Base-by-base conservation (phyloP, 2,113 vertebrate genomes). In the Chaenogobius annularis region DNA sequence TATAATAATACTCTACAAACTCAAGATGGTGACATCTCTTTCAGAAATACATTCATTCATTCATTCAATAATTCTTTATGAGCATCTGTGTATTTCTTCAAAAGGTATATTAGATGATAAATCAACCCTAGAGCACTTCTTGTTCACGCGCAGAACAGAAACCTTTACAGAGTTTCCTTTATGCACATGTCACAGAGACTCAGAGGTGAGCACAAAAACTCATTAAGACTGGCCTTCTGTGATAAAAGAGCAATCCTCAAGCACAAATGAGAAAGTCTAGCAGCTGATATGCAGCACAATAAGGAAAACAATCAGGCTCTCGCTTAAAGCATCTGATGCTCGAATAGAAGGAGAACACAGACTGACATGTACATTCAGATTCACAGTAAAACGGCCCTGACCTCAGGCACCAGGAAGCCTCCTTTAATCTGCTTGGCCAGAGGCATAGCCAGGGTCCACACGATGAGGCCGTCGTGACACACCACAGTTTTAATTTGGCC, bases 361-460 rank as follows among this genome's bases (percentile, higher is more conserved):
- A 46, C 20, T 11, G 37, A 20, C 26, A 26, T 15, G 35, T 14
- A n/a, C 17, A 43, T 63, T 63, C 13, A 40, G 61, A 10, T 11
- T 31, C 22, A 44, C n/a, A 66, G 43, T 12, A 5, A 13, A 0
- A 46, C 19, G 35, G 61, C 13, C 64, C 79, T 58, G 65, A 93
- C 94, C 89, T 93, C 92, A 3, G 92, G 90, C 3, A 92, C 75
- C 1, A 95, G 82, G 66, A 94, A 94, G 19, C 92, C 93, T 31
- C 93, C 91, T 2, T 83, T 86, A 54, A 94, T 73, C 26, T 80
- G 91, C 11, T 83, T 75, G 14, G 91, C 92, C 31, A 94, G 75
- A 0, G 93, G 94, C 94, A 94, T 93, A 7, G 93, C 88, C 90
- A 94, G 89, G 70, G 89, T 93, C 94, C 95, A 94, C 52, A 95